A percentile compares a stretch with the other conserved stretches of the same genome.
phyloP scores from a whole-genome alignment of 1,140 invertebrate species.

The Eriocheir sinensis region DNA sequence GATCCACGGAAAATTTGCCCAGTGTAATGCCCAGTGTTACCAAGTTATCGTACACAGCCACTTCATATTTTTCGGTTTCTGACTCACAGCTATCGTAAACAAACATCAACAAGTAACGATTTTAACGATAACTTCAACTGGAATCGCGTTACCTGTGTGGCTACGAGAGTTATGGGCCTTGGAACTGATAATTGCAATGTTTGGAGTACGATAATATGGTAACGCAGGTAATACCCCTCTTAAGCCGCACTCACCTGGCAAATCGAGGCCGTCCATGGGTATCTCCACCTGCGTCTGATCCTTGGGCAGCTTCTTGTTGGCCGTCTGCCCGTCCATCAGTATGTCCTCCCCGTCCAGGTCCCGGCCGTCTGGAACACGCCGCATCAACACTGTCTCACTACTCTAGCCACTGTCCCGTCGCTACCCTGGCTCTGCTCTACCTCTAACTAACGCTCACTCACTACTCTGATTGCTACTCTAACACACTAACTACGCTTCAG shows the following conservation, averaged over 20 bases:
- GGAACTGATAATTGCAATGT: too few relatives aligned
- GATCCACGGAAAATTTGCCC: too few relatives aligned
- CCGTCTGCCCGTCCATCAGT: constrained; percentile 91
- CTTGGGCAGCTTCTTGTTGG: constrained; percentile 92
- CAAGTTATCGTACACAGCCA: too few relatives aligned
- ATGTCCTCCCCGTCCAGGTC: constrained; percentile 87
- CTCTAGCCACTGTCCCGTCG: constrained; percentile 63
- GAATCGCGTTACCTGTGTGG: too few relatives aligned
- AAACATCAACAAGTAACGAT: too few relatives aligned
- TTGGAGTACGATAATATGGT: too few relatives aligned
- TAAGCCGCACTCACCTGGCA: constrained; percentile 89
- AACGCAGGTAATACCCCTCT: too few relatives aligned
- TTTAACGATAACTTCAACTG: too few relatives aligned
- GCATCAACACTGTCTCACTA: constrained; percentile 75
- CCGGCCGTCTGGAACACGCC: constrained; percentile 82
- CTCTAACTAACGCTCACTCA: not conserved
- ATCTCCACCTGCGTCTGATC: constrained; percentile 91
- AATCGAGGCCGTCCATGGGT: constrained; percentile 95
- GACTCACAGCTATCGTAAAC: too few relatives aligned
- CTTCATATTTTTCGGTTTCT: too few relatives aligned
- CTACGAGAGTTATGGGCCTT: not conserved
- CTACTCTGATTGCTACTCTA: not conserved
- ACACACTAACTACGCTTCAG: too few relatives aligned
- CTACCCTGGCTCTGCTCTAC: constrained; percentile 32
- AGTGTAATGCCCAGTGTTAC: too few relatives aligned